Evolutionary conservation across 2,888 invertebrate species (phyloP), one percentile per base, ranked within the genome.

Genomic region (Tenthredo livida): DNA sequence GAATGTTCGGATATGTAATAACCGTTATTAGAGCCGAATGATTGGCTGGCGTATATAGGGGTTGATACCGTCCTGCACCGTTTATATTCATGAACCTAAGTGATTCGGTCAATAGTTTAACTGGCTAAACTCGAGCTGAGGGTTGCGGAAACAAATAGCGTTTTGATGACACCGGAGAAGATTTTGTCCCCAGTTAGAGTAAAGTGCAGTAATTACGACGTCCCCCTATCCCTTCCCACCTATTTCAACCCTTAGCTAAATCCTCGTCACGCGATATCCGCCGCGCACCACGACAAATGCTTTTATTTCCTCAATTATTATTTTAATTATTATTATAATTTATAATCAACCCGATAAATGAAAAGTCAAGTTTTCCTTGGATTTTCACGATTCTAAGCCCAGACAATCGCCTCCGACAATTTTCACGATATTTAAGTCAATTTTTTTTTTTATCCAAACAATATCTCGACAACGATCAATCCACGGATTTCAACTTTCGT

Each of bases 41-140:
- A 80, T 80, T 80, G 80, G 58, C 58, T 25, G 25, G 5, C 25
- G 21, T 78, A n/a, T n/a, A 40, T 73, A 73, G 12, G 37, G 80
- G 58, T 25, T 37, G 37, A 80, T 80, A 61, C 80, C 15, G 87
- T 88, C 87, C 88, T 86, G 84, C 70, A 87, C 87, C 86, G 87
- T 86, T 89, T 89, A 91, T 91, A 91, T 91, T 91, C 90, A 91
- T 91, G 90, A 90, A 87, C 84, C 88, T 89, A 90, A 91, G 90
- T 90, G 91, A 91, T 90, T 91, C 88, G 89, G 87, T 88, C 90
- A 87, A 89, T 91, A 88, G 89, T 90, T 90, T 86, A 86, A 88
- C 84, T 2, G 7, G 78, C 73, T 50, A 73, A 70, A 70, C 85
- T 54, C 43, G 80, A 29, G 73, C 84, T 40, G 65, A 77, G 80